Evolutionary conservation across 2,797 vertebrate species (phyloP), one percentile per base, ranked within the genome.

Genomic region (Lepus townsendii): DNA sequence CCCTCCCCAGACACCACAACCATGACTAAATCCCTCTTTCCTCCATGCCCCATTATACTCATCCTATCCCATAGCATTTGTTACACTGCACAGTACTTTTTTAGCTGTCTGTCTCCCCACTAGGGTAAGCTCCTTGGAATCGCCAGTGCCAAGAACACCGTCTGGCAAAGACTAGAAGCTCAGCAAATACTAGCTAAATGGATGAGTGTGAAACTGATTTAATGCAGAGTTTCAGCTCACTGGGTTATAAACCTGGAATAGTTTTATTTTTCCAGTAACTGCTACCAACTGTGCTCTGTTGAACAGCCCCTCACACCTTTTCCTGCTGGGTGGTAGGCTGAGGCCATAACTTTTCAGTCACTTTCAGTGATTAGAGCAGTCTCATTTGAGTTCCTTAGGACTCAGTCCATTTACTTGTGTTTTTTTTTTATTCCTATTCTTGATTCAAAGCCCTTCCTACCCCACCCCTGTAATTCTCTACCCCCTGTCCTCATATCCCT

Each of bases 261-360:
- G 88, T 96, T 96, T 96, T 93, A 80, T 95, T 95, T 97, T 94
- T 95, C 95, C 63, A 96, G 80, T 96, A 96, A 97, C 83, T 92
- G 71, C 90, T 93, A 96, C 85, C 90, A 94, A 92, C 88, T 88
- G 83, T 83, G 88, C 88, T 93, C 85, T 88, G 83, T 60, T 86
- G 88, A 96, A 90, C 19, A 57, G 14, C 54, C 14, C 54, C 19
- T 20, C 88, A 50, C 50, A 85, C 83, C 73, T 92, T 94, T 95
- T 68, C 92, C 92, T 95, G 69, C 95, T 95, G 78, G 57, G 93
- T 84, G 86, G 71, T 32, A 90, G 95, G 62, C 88, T 96, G 75
- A 95, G 60, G 17, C 82, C 47, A 80, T 87, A 95, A 83, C 57
- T 92, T 95, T 85, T 94, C 54, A 83, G 73, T 85, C 77, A 87